These are phyloP conservation scores for Aurelia coerulea DNA, from an alignment of 30 jellyfish, hydroid and myxozoan genomes.

Conservation along the genomic window DNA sequence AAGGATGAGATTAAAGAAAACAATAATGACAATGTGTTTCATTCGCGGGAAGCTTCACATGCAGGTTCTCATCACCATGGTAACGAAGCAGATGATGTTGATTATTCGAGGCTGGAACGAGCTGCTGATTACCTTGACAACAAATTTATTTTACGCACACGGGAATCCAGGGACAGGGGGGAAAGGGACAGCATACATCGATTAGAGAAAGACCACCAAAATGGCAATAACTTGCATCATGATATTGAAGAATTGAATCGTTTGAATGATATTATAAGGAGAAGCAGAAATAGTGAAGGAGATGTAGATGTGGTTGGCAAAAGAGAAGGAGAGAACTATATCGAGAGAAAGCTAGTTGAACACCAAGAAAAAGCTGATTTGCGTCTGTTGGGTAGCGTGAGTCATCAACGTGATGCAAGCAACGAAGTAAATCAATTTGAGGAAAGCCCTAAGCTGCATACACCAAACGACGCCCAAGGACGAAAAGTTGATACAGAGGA, in stretches of 20 bases:
- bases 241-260: background rate
- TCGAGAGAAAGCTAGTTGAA: background rate
- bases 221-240: background rate
- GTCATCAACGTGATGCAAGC: too few species aligned
- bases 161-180: background rate
- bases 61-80: slow-evolving; percentile 27
- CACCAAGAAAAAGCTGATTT: background rate
- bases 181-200: background rate
- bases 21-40: background rate
- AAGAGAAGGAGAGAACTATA: background rate
- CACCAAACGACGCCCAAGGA: background rate
- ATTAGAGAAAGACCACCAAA: background rate
- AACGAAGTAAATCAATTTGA: too few species aligned
- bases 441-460: background rate
- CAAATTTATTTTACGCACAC: background rate
- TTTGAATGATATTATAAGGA: background rate
- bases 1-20: background rate
- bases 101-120: background rate
- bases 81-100: slow-evolving; percentile 2
- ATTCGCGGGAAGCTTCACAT: background rate
- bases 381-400: background rate
- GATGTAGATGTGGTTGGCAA: background rate
- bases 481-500: background rate
- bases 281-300: background rate
- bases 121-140: background rate